Evolutionary conservation across 2,113 vertebrate species (phyloP).

Genomic region (Leptobrachium ailaonicum): DNA sequence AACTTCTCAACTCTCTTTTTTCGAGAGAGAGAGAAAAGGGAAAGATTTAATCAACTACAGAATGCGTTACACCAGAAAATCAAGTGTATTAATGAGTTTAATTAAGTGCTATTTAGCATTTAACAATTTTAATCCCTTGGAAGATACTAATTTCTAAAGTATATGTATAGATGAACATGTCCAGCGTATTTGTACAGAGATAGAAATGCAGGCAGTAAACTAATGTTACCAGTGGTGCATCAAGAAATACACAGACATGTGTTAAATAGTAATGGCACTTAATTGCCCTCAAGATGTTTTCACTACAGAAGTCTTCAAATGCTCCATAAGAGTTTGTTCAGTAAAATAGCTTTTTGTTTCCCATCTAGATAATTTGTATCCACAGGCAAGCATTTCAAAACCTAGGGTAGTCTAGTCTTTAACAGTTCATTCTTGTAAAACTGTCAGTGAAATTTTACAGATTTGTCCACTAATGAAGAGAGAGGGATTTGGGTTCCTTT

Average conservation of each 20-base stretch:
- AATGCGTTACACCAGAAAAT: too few species aligned
- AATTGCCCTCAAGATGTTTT: conserved; percentile 80
- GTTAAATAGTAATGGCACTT: conserved; percentile 70
- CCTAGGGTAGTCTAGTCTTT: conserved; percentile 78
- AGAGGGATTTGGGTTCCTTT: conserved; percentile 52
- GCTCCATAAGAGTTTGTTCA: conserved; percentile 70
- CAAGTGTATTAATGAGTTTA: conserved; percentile 66
- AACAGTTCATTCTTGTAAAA: conserved; percentile 69
- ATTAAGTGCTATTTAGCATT: conserved; percentile 79
- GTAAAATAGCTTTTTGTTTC: conserved; percentile 71
- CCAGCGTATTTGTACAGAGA: conserved; percentile 74
- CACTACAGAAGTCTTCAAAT: conserved; percentile 68
- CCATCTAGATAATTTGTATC: conserved; percentile 78
- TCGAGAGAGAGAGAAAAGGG: too few species aligned
- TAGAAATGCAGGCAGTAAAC: conserved; percentile 62
- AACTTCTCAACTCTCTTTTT: too few species aligned
- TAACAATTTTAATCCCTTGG: conserved; percentile 76
- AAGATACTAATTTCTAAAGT: conserved; percentile 78
- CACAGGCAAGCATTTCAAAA: conserved; percentile 75
- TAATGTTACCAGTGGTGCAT: conserved; percentile 73
- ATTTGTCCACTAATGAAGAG: conserved; percentile 70
- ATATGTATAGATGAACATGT: conserved; percentile 77
- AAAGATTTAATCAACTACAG: too few species aligned
- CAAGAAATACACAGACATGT: conserved; percentile 73
- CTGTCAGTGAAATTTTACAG: conserved; percentile 70